Conservation (phyloP, 2,888 invertebrate genomes). For the Arge pagana region DNA sequence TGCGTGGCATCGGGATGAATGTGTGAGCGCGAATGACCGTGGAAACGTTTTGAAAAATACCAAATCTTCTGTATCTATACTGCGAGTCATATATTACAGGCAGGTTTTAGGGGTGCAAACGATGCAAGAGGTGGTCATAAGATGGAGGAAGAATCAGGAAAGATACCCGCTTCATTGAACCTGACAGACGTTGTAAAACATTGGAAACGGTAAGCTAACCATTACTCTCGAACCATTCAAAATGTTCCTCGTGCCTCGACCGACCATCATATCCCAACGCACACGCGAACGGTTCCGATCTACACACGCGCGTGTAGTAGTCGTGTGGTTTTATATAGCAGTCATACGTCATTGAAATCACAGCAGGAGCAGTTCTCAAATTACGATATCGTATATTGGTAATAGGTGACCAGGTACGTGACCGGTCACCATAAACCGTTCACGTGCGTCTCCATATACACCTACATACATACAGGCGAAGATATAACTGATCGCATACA, state of each 20-base stretch:
- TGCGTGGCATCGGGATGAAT: too few species aligned
- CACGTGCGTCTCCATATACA: too few species aligned
- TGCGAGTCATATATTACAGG: slow-evolving; percentile 15
- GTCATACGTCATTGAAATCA: slow-evolving; percentile 14
- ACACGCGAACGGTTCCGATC: neutral
- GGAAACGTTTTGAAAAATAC: slow-evolving; percentile 15
- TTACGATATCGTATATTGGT: slow-evolving; percentile 20
- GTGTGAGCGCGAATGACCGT: slow-evolving; percentile 8
- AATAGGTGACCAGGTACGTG: slow-evolving; percentile 12
- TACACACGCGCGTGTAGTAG: neutral
- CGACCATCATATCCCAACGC: too few species aligned
- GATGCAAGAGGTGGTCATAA: neutral
- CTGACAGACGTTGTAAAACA: slow-evolving; percentile 22
- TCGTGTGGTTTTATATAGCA: slow-evolving; percentile 10
- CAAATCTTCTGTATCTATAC: slow-evolving; percentile 2
- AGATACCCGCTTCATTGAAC: slow-evolving; percentile 17
- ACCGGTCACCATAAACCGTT: slow-evolving; percentile 10
- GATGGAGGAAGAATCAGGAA: too few species aligned
- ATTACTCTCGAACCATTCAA: slow-evolving; percentile 17
- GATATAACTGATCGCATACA: too few species aligned
- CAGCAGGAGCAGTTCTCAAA: slow-evolving; percentile 18
- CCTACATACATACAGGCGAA: neutral
- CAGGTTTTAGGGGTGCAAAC: neutral
- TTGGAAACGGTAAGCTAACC: slow-evolving; percentile 21
- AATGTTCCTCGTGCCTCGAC: neutral